Base-by-base conservation (phyloP, 2,113 vertebrate species). In the Dromaius novaehollandiae region DNA sequence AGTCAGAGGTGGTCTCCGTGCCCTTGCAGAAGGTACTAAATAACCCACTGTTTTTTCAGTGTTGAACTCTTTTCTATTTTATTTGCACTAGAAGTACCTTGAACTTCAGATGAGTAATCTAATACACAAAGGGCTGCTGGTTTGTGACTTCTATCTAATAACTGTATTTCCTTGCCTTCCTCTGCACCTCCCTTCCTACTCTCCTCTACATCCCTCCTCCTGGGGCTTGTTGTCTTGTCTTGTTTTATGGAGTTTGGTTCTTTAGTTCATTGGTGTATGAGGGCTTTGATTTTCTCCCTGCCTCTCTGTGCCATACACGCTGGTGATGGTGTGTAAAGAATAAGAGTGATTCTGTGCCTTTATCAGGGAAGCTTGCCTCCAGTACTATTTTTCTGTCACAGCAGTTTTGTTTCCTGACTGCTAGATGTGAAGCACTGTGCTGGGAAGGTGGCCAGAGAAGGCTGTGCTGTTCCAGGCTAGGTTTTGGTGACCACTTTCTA, bases 361-460 rank as follows among this genome's bases (percentile, higher is more conserved):
- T 42, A 4, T 19, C 28, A 13, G 68, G 60, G 25, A 88, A 66
- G 68, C 6, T 61, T 89, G 7, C 51, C 14, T 92, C 76, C 46
- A 55, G 1, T 30, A 42, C 14, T 89, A 16, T 77, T 89, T 80
- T 89, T 88, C 46, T 78, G 0, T 86, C 22, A 7, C 75, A 91
- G 64, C 9, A 2, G 2, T 81, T 89, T 96, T 89, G 48, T 64
- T 91, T 96, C 79, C 75, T 82, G 51, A 40, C 30, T 92, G 50
- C 70, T 93, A 17, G 55, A 71, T 89, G 68, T 73, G 91, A 32
- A 63, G 84, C 40, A 24, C 22, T 79, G 65, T 85, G 77, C 90
- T 89, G 86, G 92, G 92, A 90, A 61, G 60, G 55, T 82, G 89
- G 66, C 92, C 95, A 95, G 91, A 63, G 75, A 79, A 88, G 85